Percentiles rank a stretch among this genome's conserved stretches.
phyloP scores from a whole-genome alignment of 2,113 vertebrate species.

The Heteronetta atricapilla region DNA sequence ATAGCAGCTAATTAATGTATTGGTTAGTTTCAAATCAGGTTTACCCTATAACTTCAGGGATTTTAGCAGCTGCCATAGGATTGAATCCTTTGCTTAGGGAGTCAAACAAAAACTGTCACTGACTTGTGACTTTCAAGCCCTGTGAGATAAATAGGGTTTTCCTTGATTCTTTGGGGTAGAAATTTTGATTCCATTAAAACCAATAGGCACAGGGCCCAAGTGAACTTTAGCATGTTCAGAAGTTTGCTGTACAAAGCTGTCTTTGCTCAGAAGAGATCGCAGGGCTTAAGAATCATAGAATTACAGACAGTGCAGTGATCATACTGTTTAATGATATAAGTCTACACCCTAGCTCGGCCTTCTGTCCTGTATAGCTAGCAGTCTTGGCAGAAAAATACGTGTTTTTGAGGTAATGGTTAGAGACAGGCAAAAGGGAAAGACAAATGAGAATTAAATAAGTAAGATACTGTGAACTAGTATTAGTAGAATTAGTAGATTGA shows the following conservation, averaged over 20 bases:
- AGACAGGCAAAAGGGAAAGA: not conserved
- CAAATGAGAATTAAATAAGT: not conserved
- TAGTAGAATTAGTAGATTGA: not conserved
- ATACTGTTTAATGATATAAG: not conserved
- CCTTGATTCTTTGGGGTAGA: not conserved
- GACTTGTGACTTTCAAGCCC: not conserved
- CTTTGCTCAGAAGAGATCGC: not conserved
- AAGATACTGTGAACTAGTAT: not conserved
- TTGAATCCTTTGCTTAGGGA: not conserved
- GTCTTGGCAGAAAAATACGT: not conserved
- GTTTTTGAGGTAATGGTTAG: not conserved
- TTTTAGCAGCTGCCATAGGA: not conserved
- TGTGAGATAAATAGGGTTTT: not conserved
- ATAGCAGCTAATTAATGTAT: conserved; percentile 59
- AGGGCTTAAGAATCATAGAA: not conserved
- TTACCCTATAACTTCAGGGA: not conserved
- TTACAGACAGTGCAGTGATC: not conserved
- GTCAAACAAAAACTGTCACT: not conserved
- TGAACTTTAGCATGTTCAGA: fast-evolving
- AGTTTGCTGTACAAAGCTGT: not conserved
- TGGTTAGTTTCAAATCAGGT: conserved; percentile 10
- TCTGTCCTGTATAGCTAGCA: not conserved
- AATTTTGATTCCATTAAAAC: not conserved
- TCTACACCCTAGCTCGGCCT: not conserved
- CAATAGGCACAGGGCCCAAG: fast-evolving